phyloP scores from a whole-genome alignment of 1,140 invertebrate species.

The Monomorium pharaonis region DNA sequence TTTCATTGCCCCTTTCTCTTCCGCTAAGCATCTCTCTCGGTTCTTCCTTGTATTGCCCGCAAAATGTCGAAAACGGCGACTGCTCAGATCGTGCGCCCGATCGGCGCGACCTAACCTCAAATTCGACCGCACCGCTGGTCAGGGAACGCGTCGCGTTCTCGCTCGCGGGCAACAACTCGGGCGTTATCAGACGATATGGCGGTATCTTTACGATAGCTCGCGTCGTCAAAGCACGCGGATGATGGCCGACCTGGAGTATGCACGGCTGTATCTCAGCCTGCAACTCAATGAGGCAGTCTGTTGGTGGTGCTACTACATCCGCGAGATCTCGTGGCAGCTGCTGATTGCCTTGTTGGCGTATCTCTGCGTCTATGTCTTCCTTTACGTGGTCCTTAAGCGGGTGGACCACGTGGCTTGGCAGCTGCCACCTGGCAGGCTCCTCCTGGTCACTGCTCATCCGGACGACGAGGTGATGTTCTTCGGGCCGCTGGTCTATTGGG shows the following conservation, averaged over 20 bases:
- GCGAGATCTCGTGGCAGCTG: conserved; percentile 82
- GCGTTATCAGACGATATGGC: conserved; percentile 50
- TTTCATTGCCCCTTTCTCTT: neutral
- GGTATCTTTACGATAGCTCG: conserved; percentile 22
- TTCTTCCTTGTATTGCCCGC: neutral
- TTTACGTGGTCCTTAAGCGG: conserved; percentile 79
- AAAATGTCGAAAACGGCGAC: conserved; percentile 46
- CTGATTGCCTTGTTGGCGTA: conserved; percentile 79
- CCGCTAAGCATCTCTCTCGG: neutral
- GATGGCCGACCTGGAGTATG: conserved; percentile 61
- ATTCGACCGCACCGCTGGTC: neutral
- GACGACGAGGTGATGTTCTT: conserved; percentile 99
- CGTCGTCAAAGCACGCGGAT: conserved; percentile 6
- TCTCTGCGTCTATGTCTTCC: conserved; percentile 79
- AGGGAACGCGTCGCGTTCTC: neutral
- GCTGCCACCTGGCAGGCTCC: conserved; percentile 86
- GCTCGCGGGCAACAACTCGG: neutral
- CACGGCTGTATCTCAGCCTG: conserved; percentile 56
- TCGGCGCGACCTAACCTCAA: conserved; percentile 58
- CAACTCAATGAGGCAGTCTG: conserved; percentile 77
- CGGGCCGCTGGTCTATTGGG: conserved; percentile 93
- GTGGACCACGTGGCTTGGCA: conserved; percentile 82
- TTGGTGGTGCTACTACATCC: conserved; percentile 83
- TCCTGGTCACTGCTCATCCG: conserved; percentile 96
- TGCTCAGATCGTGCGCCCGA: conserved; percentile 28